Conservation (phyloP, 2,888 invertebrate genomes). For the Bellardia bayeri region DNA sequence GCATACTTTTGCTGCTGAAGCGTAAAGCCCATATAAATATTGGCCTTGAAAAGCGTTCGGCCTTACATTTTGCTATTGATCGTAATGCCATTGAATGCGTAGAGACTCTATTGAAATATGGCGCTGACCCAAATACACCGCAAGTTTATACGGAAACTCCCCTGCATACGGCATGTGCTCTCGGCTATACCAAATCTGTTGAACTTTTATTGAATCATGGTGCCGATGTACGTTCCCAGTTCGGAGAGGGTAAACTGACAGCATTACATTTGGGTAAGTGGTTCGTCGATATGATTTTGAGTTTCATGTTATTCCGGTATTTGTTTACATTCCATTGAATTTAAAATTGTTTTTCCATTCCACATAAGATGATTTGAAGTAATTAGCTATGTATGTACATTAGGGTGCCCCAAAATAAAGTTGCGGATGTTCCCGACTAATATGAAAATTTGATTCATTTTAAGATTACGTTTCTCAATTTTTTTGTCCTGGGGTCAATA, state of each 20-base stretch:
- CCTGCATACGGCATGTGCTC: slow-evolving; percentile 91
- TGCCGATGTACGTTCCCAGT: slow-evolving; percentile 91
- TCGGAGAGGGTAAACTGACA: slow-evolving; percentile 89
- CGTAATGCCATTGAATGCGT: slow-evolving; percentile 91
- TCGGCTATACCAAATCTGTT: slow-evolving; percentile 89
- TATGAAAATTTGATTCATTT: too few relatives aligned
- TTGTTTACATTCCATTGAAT: slow-evolving; percentile 50
- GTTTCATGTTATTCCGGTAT: neutral
- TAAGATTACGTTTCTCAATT: too few relatives aligned
- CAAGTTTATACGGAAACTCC: slow-evolving; percentile 94
- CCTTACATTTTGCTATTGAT: slow-evolving; percentile 93
- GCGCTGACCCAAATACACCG: slow-evolving; percentile 92
- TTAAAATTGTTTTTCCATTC: slow-evolving; percentile 44
- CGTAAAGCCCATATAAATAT: slow-evolving; percentile 92
- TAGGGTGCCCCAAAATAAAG: too few relatives aligned
- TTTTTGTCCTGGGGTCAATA: too few relatives aligned
- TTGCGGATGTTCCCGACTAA: too few relatives aligned
- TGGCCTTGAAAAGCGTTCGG: slow-evolving; percentile 88
- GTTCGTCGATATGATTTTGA: neutral
- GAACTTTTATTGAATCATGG: slow-evolving; percentile 90
- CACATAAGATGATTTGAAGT: slow-evolving; percentile 86
- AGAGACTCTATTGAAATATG: slow-evolving; percentile 89
- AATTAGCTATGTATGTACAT: too few relatives aligned
- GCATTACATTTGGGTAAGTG: slow-evolving; percentile 89
- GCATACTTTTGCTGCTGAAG: slow-evolving; percentile 87